These are phyloP conservation scores for Eupristina koningsbergeri DNA, from an alignment of 1,140 invertebrate species.

Conservation along the genomic window DNA sequence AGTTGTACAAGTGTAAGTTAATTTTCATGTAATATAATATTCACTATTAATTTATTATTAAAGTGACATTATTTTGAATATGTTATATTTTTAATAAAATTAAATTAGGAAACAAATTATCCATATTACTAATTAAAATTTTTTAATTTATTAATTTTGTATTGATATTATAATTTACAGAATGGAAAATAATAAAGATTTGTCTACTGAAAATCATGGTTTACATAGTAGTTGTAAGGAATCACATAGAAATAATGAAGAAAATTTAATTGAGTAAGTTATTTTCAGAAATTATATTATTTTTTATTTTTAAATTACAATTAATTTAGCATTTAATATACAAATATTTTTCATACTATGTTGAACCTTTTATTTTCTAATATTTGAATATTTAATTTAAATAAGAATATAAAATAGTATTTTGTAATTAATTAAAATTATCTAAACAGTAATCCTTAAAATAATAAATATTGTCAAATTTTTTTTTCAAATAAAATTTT, in stretches of 20 bases:
- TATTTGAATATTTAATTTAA: neutral
- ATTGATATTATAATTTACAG: neutral
- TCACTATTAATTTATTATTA: no score
- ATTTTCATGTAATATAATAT: no score
- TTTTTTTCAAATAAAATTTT: neutral
- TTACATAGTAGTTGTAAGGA: neutral
- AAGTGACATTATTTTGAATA: neutral
- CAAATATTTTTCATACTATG: constrained; percentile 31
- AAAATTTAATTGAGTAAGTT: constrained; percentile 32
- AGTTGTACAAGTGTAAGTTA: no score
- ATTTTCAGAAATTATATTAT: neutral
- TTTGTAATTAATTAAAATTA: neutral
- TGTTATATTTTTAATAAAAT: neutral
- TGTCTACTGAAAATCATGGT: neutral
- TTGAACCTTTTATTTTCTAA: neutral
- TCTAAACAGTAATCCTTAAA: no score
- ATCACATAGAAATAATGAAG: constrained; percentile 3
- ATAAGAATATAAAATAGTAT: neutral
- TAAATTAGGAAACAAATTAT: no score
- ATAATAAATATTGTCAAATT: neutral
- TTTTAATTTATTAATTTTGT: neutral
- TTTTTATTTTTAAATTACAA: neutral
- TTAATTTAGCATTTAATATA: neutral
- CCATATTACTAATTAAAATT: no score
- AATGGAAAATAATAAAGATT: constrained; percentile 30